Evolutionary conservation across 2,888 invertebrate species (phyloP).

Genomic region (Sinohyriopsis cumingii): DNA sequence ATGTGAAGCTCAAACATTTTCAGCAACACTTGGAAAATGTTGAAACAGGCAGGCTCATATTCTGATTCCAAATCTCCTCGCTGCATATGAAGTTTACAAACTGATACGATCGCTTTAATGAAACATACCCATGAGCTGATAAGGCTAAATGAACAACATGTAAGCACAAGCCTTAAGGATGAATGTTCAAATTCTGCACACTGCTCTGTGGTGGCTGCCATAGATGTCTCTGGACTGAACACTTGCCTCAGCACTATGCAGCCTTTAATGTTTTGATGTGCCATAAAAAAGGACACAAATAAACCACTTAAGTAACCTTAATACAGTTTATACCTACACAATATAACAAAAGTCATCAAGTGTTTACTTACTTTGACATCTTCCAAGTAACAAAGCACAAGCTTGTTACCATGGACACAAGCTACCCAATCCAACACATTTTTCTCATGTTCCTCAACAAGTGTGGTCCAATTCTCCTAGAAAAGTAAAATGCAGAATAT

Average conservation of each 20-base stretch:
- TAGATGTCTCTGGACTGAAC: too few relatives aligned
- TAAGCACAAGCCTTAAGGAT: too few relatives aligned
- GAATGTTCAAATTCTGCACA: too few relatives aligned
- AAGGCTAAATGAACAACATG: too few relatives aligned
- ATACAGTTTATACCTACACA: neutral
- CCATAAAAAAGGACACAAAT: neutral
- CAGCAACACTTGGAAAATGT: too few relatives aligned
- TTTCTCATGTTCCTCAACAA: slow-evolving; percentile 87
- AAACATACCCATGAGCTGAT: too few relatives aligned
- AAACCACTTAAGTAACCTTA: neutral
- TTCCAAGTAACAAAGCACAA: slow-evolving; percentile 90
- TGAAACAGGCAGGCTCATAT: too few relatives aligned
- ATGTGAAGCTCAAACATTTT: too few relatives aligned
- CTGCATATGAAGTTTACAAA: too few relatives aligned
- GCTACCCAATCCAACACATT: slow-evolving; percentile 93
- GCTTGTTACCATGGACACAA: slow-evolving; percentile 87
- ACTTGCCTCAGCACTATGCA: neutral
- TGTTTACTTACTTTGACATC: slow-evolving; percentile 87
- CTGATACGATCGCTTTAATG: too few relatives aligned
- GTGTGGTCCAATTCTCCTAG: slow-evolving; percentile 86
- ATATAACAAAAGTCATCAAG: neutral
- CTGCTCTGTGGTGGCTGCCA: too few relatives aligned
- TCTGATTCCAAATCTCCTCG: too few relatives aligned
- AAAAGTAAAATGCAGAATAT: slow-evolving; percentile 6
- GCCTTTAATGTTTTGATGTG: neutral